Conservation (phyloP, 2,888 invertebrate species). For the Temnothorax rugatulus region DNA sequence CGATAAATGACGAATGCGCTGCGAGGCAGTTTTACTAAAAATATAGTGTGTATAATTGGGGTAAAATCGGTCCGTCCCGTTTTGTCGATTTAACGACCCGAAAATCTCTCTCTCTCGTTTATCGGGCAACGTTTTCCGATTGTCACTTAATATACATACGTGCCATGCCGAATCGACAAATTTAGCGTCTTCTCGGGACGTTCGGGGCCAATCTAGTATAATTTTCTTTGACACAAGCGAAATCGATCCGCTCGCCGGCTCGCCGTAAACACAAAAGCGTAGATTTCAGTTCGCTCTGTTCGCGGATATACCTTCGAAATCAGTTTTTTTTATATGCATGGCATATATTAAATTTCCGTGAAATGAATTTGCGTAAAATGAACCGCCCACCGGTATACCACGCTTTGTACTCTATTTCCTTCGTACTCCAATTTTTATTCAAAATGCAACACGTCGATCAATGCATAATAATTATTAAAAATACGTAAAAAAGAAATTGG, state of each 20-base stretch:
- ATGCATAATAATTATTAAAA: neutral
- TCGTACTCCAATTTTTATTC: neutral
- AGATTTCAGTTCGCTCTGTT: neutral
- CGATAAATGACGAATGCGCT: neutral
- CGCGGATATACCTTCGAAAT: neutral
- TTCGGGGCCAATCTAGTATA: neutral
- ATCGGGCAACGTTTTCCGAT: neutral
- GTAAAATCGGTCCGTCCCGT: constrained; percentile 19
- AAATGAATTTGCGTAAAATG: neutral
- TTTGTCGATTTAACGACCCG: constrained; percentile 35
- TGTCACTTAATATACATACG: constrained; percentile 7
- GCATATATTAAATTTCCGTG: constrained; percentile 24
- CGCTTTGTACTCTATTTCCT: neutral
- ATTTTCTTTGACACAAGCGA: constrained; percentile 38
- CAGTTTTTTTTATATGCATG: constrained; percentile 27
- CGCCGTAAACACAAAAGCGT: neutral
- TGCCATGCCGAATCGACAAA: neutral
- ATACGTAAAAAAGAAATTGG: neutral
- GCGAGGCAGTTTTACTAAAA: constrained; percentile 3
- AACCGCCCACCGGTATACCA: neutral
- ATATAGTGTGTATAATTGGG: constrained; percentile 19
- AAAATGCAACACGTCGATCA: neutral
- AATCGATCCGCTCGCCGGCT: constrained; percentile 20
- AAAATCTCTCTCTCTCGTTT: constrained; percentile 18
- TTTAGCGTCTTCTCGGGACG: constrained; percentile 1